Evolutionary conservation across 2,113 vertebrate genomes (phyloP).

Genomic region (Apaloderma vittatum): DNA sequence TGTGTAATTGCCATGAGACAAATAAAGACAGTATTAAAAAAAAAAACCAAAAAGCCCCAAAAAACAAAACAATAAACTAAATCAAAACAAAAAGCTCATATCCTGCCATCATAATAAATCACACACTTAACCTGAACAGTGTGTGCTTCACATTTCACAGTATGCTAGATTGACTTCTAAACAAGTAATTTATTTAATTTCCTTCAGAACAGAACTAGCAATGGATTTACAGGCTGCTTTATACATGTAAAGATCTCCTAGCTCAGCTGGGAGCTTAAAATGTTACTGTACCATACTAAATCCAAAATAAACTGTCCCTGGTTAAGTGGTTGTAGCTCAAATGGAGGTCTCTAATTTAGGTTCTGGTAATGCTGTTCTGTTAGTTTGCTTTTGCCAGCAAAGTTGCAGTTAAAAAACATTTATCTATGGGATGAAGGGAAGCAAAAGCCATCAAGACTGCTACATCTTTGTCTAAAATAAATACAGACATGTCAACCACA

Average conservation of each 20-base stretch:
- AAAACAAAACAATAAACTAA: no score
- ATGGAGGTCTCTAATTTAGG: background rate
- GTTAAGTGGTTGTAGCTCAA: background rate
- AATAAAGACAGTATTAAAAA: background rate
- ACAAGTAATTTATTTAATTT: background rate
- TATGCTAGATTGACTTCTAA: background rate
- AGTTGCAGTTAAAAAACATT: background rate
- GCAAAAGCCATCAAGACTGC: background rate
- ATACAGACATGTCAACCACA: conserved; percentile 10
- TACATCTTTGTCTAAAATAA: conserved; percentile 23
- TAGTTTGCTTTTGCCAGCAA: background rate
- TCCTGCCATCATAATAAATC: background rate
- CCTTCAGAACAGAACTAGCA: background rate
- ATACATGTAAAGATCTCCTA: background rate
- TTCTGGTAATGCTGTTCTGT: background rate
- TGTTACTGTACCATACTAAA: background rate
- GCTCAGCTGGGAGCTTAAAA: background rate
- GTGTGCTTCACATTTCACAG: background rate
- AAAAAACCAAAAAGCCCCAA: accelerated
- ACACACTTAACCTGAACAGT: background rate
- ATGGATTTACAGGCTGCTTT: background rate
- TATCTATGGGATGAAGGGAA: background rate
- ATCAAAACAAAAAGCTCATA: background rate
- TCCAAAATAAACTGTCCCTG: background rate
- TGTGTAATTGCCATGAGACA: background rate